phyloP scores from a whole-genome alignment of 2,113 vertebrate species.

The Pterocles gutturalis region DNA sequence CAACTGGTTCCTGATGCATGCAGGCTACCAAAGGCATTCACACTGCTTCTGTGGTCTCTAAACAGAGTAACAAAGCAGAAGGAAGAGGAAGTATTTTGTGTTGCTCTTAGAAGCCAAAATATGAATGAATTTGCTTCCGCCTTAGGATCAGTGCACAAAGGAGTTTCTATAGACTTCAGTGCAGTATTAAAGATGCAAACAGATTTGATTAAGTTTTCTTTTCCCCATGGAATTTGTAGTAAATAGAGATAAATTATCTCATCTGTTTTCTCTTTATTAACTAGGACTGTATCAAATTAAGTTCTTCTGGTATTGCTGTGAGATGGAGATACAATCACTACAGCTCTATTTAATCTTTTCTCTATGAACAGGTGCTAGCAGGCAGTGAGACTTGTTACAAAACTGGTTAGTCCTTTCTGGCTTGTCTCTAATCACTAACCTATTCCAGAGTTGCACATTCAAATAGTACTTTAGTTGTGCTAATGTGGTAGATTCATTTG shows the following conservation, averaged over 20 bases:
- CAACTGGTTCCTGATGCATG: too few species aligned
- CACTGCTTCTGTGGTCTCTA: neutral
- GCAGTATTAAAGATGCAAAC: neutral
- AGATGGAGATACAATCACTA: neutral
- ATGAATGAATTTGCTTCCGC: neutral
- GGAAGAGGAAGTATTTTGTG: neutral
- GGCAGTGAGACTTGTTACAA: neutral
- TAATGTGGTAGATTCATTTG: neutral
- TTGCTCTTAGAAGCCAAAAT: neutral
- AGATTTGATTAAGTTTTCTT: neutral
- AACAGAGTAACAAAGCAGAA: neutral
- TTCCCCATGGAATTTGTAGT: neutral
- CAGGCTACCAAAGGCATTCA: fast-evolving
- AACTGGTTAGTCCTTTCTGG: neutral
- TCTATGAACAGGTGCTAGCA: neutral
- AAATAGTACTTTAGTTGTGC: neutral
- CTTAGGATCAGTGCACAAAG: neutral
- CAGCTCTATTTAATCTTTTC: neutral
- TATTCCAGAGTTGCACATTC: neutral
- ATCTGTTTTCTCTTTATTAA: conserved; percentile 33
- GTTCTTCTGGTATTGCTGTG: neutral
- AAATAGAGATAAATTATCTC: conserved; percentile 27
- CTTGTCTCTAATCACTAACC: neutral
- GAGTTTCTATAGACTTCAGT: neutral
- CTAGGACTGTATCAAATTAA: conserved; percentile 26